Evolutionary conservation across 2,797 vertebrate species (phyloP).

Genomic region (Rhinoraja longicauda): DNA sequence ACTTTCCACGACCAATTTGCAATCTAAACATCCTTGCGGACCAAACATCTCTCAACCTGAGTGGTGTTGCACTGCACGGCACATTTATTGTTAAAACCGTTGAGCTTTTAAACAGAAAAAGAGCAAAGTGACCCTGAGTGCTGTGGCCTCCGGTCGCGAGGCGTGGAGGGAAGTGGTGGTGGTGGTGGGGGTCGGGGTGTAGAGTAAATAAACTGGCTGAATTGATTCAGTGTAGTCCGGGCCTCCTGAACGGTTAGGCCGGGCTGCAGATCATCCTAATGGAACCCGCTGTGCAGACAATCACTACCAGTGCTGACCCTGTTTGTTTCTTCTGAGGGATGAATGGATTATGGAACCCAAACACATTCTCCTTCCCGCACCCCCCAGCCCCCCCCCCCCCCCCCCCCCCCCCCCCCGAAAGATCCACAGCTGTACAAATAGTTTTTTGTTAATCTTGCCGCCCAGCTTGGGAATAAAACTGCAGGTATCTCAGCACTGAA

Average conservation of each 20-base stretch:
- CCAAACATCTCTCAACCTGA: not conserved
- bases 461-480: conserved; percentile 45
- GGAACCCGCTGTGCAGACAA: conserved; percentile 48
- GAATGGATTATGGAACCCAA: conserved; percentile 80
- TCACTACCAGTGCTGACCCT: conserved; percentile 59
- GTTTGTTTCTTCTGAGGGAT: conserved; percentile 75
- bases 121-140: not conserved
- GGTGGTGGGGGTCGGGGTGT: not conserved
- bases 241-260: not conserved
- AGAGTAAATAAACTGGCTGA: conserved; percentile 7
- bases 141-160: not conserved
- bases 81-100: not conserved
- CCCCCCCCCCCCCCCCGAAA: conserved; percentile 47
- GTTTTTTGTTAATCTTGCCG: conserved; percentile 40
- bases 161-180: not conserved
- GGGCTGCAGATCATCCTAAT: conserved; percentile 27
- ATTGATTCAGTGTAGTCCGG: conserved; percentile 16
- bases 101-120: not conserved
- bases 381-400: conserved; percentile 41
- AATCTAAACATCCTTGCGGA: not conserved
- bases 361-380: conserved; percentile 71
- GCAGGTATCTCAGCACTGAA: conserved; percentile 57
- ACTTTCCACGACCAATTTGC: not conserved
- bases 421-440: conserved; percentile 86
- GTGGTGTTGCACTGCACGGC: not conserved